phyloP scores from a whole-genome alignment of 2,888 invertebrate species.

The Podabrus alpinus region DNA sequence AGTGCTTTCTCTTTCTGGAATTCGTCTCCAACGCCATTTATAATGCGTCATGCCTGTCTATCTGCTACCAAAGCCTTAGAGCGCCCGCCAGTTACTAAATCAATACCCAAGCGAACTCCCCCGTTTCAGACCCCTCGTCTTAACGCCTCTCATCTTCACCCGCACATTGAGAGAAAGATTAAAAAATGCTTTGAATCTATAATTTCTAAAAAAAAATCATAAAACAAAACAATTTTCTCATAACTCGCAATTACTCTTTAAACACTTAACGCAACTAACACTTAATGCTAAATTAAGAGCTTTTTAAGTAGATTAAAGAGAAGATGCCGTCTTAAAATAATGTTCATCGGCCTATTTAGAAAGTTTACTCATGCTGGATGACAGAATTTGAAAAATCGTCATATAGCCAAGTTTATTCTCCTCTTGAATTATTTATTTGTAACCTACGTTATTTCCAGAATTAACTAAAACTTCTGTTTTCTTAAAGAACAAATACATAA shows the following conservation, averaged over 20 bases:
- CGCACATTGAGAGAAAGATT: constrained; percentile 28
- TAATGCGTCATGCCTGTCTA: constrained; percentile 58
- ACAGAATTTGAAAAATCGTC: constrained; percentile 29
- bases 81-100: constrained; percentile 57
- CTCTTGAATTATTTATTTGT: constrained; percentile 30
- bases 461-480: constrained; percentile 29
- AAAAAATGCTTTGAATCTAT: neutral
- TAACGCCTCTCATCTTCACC: constrained; percentile 37
- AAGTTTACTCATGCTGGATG: constrained; percentile 31
- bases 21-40: constrained; percentile 58
- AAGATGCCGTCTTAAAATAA: constrained; percentile 35
- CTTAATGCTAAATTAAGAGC: constrained; percentile 44
- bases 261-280: constrained; percentile 29
- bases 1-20: constrained; percentile 41
- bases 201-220: neutral
- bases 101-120: constrained; percentile 50
- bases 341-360: constrained; percentile 34
- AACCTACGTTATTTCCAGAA: constrained; percentile 26
- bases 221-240: neutral
- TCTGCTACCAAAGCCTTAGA: constrained; percentile 55
- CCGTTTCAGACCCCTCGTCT: constrained; percentile 35
- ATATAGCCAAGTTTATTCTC: constrained; percentile 18
- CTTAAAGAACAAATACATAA: constrained; percentile 19
- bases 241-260: neutral
- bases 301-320: constrained; percentile 40